These are phyloP conservation scores for Perca schrenkii DNA, from an alignment of 2,113 vertebrate species.

Conservation along the genomic window DNA sequence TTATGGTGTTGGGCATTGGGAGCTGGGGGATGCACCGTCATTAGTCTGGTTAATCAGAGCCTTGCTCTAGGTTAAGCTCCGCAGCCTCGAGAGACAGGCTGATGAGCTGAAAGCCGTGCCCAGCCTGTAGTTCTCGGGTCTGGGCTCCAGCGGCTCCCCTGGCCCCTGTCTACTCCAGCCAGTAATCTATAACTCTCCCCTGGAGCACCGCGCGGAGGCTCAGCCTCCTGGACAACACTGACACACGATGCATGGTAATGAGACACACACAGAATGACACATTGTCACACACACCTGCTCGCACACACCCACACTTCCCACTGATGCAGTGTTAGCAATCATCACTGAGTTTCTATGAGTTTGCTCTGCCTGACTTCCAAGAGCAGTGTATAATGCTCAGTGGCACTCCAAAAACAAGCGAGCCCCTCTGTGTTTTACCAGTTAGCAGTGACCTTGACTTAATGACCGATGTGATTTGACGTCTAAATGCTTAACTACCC, in stretches of 20 bases:
- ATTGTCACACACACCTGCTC: slow-evolving; percentile 67
- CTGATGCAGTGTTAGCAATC: slow-evolving; percentile 54
- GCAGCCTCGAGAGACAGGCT: slow-evolving; percentile 79
- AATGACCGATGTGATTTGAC: slow-evolving; percentile 54
- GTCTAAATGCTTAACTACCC: slow-evolving; percentile 74
- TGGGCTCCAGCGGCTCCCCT: slow-evolving; percentile 70
- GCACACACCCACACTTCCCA: slow-evolving; percentile 59
- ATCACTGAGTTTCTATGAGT: slow-evolving; percentile 51
- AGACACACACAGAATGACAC: slow-evolving; percentile 71
- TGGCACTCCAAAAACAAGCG: slow-evolving; percentile 29
- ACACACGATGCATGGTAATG: slow-evolving; percentile 80
- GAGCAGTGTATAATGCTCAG: slow-evolving; percentile 12
- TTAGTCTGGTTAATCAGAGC: slow-evolving; percentile 85
- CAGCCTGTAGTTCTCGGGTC: slow-evolving; percentile 70
- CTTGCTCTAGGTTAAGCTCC: slow-evolving; percentile 82
- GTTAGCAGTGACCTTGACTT: slow-evolving; percentile 68
- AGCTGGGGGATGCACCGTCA: slow-evolving; percentile 76
- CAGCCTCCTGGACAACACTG: slow-evolving; percentile 78
- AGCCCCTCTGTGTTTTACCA: slow-evolving; percentile 16
- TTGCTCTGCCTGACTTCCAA: slow-evolving; percentile 28
- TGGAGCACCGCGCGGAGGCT: slow-evolving; percentile 69
- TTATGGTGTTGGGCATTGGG: slow-evolving; percentile 81
- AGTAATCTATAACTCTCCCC: slow-evolving; percentile 82
- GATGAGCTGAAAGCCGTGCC: slow-evolving; percentile 81
- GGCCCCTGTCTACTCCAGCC: slow-evolving; percentile 72